Evolutionary conservation across 2,113 vertebrate genomes (phyloP).

Genomic region (Aphyosemion australe): DNA sequence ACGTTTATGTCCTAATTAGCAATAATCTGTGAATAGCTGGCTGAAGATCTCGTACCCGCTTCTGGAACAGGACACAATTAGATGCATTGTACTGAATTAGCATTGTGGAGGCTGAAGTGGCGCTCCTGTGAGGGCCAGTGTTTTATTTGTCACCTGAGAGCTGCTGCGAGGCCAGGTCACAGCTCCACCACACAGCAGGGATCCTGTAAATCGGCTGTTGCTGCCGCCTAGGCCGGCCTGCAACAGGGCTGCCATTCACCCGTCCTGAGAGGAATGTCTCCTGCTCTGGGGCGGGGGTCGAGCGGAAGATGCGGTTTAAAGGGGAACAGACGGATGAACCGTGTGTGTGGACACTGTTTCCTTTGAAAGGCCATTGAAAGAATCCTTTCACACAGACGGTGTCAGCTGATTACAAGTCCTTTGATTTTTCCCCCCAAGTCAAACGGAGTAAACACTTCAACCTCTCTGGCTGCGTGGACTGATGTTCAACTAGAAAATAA

Average conservation of each 20-base stretch:
- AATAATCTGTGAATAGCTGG: constrained; percentile 67
- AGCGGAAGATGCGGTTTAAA: constrained; percentile 80
- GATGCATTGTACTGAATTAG: constrained; percentile 66
- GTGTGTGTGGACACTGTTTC: constrained; percentile 74
- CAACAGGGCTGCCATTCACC: constrained; percentile 84
- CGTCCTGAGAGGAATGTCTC: constrained; percentile 83
- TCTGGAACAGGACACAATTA: constrained; percentile 74
- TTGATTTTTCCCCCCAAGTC: constrained; percentile 41
- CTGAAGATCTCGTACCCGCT: constrained; percentile 54
- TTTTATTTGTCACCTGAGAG: constrained; percentile 87
- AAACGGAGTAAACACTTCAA: constrained; percentile 25
- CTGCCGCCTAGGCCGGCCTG: constrained; percentile 75
- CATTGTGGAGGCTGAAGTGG: constrained; percentile 73
- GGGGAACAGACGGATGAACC: constrained; percentile 83
- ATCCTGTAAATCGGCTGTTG: constrained; percentile 80
- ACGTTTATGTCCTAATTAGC: constrained; percentile 74
- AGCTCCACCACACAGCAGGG: constrained; percentile 74
- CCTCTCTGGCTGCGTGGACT: background rate
- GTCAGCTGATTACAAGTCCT: constrained; percentile 65
- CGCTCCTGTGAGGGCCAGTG: constrained; percentile 63
- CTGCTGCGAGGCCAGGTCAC: constrained; percentile 81
- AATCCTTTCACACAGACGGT: constrained; percentile 68
- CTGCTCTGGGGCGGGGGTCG: constrained; percentile 62
- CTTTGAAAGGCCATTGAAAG: constrained; percentile 78
- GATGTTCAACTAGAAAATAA: background rate